A percentile compares a stretch with the other conserved stretches of the same genome.
Evolutionary conservation across 1,140 invertebrate genomes (phyloP).

Genomic region (Leptinotarsa undecemlineata): DNA sequence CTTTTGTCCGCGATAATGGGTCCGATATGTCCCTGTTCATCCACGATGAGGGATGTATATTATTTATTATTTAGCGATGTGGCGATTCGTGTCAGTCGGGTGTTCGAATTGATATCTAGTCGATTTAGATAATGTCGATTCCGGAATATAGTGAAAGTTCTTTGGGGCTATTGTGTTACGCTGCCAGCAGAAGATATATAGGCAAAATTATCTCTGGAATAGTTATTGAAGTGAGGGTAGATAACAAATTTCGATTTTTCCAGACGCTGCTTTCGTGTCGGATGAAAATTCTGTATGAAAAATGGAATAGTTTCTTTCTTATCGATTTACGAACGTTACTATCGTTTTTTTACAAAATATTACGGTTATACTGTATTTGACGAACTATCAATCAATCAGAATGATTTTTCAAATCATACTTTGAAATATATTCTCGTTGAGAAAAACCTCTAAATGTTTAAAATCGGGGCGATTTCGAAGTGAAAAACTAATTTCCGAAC

Average conservation of each 20-base stretch:
- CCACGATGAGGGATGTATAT: not conserved
- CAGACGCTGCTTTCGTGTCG: too few species aligned
- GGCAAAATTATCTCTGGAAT: not conserved
- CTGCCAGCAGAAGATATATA: not conserved
- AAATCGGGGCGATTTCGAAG: too few species aligned
- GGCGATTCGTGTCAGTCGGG: slow-evolving; percentile 4
- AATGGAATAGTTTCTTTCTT: too few species aligned
- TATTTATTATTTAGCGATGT: not conserved
- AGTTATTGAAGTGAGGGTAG: not conserved
- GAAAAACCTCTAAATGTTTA: too few species aligned
- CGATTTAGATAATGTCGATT: slow-evolving; percentile 3
- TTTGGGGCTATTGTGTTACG: not conserved
- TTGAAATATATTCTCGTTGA: too few species aligned
- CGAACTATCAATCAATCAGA: too few species aligned
- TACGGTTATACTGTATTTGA: too few species aligned
- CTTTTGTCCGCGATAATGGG: not conserved
- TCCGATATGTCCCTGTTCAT: not conserved
- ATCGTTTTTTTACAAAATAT: too few species aligned
- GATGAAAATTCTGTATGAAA: too few species aligned
- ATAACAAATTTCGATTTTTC: not conserved
- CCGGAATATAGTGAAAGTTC: not conserved
- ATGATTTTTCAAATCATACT: too few species aligned
- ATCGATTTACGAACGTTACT: too few species aligned
- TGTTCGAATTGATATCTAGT: slow-evolving; percentile 1
- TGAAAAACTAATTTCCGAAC: too few species aligned